phyloP scores from a whole-genome alignment of 2,113 vertebrate species.

The Reinhardtius hippoglossoides region DNA sequence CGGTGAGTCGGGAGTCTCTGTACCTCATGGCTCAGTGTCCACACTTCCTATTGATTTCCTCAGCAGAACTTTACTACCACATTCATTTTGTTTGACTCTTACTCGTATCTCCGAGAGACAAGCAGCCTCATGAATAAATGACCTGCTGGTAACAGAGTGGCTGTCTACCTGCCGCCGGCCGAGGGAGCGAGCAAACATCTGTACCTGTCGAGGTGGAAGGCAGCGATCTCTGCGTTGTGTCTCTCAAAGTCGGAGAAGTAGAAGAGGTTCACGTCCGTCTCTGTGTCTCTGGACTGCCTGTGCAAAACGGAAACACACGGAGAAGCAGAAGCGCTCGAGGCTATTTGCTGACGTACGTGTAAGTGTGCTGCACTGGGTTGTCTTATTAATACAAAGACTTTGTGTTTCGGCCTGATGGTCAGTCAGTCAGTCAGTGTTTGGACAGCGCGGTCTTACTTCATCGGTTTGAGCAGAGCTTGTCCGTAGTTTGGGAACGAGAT shows the following conservation, averaged over 20 bases:
- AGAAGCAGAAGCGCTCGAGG: neutral
- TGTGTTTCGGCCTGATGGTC: neutral
- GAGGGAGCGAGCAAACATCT: neutral
- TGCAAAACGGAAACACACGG: neutral
- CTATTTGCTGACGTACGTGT: neutral
- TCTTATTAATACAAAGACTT: neutral
- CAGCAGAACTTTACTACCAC: neutral
- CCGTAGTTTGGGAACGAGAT: slow-evolving; percentile 83
- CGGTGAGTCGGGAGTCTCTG: neutral
- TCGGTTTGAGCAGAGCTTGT: slow-evolving; percentile 87
- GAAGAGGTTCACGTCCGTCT: slow-evolving; percentile 88
- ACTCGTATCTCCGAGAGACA: neutral
- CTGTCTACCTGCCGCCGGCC: neutral
- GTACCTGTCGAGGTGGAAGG: slow-evolving; percentile 92
- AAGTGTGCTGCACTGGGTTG: neutral
- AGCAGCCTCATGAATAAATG: slow-evolving; percentile 8
- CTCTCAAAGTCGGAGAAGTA: slow-evolving; percentile 94
- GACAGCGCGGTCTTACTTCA: slow-evolving; percentile 81
- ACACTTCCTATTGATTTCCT: neutral
- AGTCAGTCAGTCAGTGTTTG: neutral
- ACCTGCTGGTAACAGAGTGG: neutral
- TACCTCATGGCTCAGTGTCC: neutral
- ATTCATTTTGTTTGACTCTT: neutral
- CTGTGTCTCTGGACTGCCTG: slow-evolving; percentile 86
- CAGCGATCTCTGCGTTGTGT: slow-evolving; percentile 89